phyloP scores from a whole-genome alignment of 2,113 vertebrate genomes.

The Zosterops hypoxanthus region DNA sequence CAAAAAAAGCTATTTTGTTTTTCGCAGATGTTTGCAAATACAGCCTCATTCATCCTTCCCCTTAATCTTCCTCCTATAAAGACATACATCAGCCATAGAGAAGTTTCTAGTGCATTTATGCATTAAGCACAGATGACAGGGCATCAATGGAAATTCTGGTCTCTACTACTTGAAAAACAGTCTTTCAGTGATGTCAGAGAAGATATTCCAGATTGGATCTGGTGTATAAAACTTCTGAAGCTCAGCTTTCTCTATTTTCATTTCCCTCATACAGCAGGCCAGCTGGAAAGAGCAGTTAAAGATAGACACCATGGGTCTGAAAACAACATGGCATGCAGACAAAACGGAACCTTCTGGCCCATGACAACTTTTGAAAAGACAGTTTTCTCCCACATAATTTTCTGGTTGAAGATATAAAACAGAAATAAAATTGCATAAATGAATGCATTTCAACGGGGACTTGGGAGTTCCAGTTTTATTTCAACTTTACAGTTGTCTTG shows the following conservation, averaged over 20 bases:
- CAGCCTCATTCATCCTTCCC: not conserved
- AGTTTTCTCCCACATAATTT: not conserved
- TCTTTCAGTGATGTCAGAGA: not conserved
- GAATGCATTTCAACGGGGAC: not conserved
- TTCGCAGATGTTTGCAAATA: not conserved
- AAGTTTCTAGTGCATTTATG: not conserved
- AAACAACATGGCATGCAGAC: accelerated
- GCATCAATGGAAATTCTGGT: not conserved
- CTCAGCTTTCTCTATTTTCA: not conserved
- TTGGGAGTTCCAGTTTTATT: not conserved
- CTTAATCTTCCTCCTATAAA: not conserved
- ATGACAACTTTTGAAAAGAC: not conserved
- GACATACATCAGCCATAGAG: not conserved
- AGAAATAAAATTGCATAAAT: not conserved
- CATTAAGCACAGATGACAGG: not conserved
- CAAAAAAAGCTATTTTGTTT: not conserved
- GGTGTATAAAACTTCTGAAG: not conserved
- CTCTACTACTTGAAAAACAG: not conserved
- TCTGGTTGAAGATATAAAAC: not conserved
- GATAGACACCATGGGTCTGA: not conserved
- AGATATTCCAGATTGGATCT: not conserved
- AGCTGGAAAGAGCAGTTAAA: not conserved
- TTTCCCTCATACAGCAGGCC: not conserved
- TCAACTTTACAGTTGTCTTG: not conserved
- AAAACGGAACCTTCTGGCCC: not conserved